Evolutionary conservation across 2,888 invertebrate species (phyloP).

Genomic region (Coleophora flavipennella): DNA sequence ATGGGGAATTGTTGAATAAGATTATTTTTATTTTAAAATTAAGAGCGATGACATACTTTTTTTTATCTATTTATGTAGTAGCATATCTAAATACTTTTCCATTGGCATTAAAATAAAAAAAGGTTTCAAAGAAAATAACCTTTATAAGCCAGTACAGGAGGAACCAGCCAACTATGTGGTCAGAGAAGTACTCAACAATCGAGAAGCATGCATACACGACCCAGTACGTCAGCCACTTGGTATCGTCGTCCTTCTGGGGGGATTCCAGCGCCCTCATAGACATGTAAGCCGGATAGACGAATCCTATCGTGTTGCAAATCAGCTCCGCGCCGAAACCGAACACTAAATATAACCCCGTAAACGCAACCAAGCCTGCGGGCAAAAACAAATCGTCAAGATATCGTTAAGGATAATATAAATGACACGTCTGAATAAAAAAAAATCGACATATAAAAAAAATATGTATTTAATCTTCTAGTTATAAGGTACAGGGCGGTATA

Average conservation of each 20-base stretch:
- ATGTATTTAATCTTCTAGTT: too few relatives aligned
- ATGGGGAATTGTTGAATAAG: too few relatives aligned
- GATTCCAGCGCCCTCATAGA: slow-evolving; percentile 90
- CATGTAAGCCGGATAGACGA: slow-evolving; percentile 95
- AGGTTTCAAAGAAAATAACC: too few relatives aligned
- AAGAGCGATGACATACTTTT: too few relatives aligned
- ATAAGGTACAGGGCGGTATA: too few relatives aligned
- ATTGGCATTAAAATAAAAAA: too few relatives aligned
- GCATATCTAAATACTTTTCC: too few relatives aligned
- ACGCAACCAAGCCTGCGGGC: slow-evolving; percentile 80
- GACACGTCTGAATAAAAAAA: slow-evolving; percentile 44
- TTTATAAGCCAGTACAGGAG: slow-evolving; percentile 96
- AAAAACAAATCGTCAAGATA: slow-evolving; percentile 36
- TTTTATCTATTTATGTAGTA: too few relatives aligned
- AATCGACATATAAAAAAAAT: too few relatives aligned
- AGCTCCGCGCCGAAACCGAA: slow-evolving; percentile 97
- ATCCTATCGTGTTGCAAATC: slow-evolving; percentile 95
- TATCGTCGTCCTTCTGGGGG: slow-evolving; percentile 87
- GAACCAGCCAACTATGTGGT: slow-evolving; percentile 90
- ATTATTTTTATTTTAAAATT: too few relatives aligned
- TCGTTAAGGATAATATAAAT: slow-evolving; percentile 68
- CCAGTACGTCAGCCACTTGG: slow-evolving; percentile 99
- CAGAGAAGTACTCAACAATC: slow-evolving; percentile 95
- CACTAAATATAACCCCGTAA: slow-evolving; percentile 91
- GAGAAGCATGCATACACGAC: slow-evolving; percentile 96